A percentile compares a stretch with the other conserved stretches of the same genome.
Evolutionary conservation across 2,113 vertebrate genomes (phyloP).

Genomic region (Ptilorrhoa leucosticta): DNA sequence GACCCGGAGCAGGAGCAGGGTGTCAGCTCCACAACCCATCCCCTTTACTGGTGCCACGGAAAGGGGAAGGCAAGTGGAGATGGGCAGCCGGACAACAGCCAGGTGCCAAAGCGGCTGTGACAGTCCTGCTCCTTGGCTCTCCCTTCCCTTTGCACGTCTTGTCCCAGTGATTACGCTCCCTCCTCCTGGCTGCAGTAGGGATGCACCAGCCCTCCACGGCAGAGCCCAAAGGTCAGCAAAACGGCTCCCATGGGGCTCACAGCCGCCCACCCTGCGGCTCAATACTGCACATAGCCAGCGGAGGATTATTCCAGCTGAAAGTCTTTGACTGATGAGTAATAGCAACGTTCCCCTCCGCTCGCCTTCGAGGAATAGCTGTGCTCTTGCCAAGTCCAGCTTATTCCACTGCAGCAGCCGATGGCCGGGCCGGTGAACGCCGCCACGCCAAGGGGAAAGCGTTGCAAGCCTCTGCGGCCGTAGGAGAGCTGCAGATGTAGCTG

Average conservation of each 20-base stretch:
- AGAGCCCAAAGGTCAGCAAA: not conserved
- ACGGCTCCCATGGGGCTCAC: not conserved
- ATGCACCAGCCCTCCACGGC: rapidly evolving
- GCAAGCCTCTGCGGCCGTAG: rapidly evolving
- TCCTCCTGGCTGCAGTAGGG: not conserved
- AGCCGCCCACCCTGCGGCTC: not conserved
- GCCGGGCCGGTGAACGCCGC: rapidly evolving
- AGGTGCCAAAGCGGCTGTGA: rapidly evolving
- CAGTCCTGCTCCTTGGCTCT: not conserved
- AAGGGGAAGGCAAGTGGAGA: not conserved
- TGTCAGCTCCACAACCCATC: not conserved
- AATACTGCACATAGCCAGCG: rapidly evolving
- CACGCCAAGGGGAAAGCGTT: rapidly evolving
- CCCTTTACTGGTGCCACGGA: not conserved
- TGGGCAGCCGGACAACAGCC: not conserved
- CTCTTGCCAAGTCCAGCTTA: conserved; percentile 26
- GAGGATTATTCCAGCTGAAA: conserved; percentile 46
- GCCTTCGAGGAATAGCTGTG: conserved; percentile 42
- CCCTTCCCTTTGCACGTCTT: not conserved
- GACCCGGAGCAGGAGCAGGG: not conserved
- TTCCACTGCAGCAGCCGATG: not conserved
- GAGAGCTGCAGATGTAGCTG: not conserved
- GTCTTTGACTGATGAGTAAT: conserved; percentile 41
- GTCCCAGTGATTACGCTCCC: too few species aligned
- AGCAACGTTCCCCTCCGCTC: not conserved